phyloP scores from a whole-genome alignment of 2,888 invertebrate genomes.

The Linnaemya tessellans region DNA sequence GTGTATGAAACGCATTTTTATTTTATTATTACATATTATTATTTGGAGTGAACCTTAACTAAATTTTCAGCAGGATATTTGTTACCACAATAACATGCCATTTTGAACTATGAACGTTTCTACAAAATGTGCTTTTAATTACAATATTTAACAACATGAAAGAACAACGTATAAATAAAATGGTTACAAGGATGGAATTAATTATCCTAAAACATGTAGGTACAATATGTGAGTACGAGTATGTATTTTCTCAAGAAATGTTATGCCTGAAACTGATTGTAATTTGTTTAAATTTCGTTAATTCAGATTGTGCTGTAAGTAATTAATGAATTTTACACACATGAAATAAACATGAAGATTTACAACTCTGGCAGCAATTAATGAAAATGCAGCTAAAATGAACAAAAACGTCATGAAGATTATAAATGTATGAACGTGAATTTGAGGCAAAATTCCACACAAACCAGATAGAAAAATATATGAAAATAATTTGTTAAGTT shows the following conservation, averaged over 20 bases:
- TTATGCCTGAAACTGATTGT: constrained; percentile 40
- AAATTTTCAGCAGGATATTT: no score
- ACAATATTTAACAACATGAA: constrained; percentile 14
- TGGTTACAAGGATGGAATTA: constrained; percentile 58
- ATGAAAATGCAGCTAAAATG: constrained; percentile 43
- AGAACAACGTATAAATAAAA: constrained; percentile 14
- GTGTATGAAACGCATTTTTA: no score
- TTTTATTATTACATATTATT: no score
- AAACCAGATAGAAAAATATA: constrained; percentile 6
- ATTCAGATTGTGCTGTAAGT: constrained; percentile 29
- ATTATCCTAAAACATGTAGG: constrained; percentile 1
- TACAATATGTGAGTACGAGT: no score
- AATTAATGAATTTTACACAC: constrained; percentile 45
- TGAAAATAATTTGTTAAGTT: constrained; percentile 46
- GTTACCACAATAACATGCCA: background rate
- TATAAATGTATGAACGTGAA: constrained; percentile 21
- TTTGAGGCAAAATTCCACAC: constrained; percentile 9
- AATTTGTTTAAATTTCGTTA: constrained; percentile 57
- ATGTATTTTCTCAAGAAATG: background rate
- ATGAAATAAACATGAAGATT: constrained; percentile 60
- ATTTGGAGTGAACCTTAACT: no score
- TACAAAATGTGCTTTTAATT: constrained; percentile 18
- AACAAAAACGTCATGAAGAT: constrained; percentile 11
- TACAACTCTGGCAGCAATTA: constrained; percentile 55
- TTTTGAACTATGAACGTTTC: background rate